Percentiles rank a stretch among this genome's conserved stretches.
Conservation (phyloP, 2,113 vertebrate species). For the Hippoglossus stenolepis region DNA sequence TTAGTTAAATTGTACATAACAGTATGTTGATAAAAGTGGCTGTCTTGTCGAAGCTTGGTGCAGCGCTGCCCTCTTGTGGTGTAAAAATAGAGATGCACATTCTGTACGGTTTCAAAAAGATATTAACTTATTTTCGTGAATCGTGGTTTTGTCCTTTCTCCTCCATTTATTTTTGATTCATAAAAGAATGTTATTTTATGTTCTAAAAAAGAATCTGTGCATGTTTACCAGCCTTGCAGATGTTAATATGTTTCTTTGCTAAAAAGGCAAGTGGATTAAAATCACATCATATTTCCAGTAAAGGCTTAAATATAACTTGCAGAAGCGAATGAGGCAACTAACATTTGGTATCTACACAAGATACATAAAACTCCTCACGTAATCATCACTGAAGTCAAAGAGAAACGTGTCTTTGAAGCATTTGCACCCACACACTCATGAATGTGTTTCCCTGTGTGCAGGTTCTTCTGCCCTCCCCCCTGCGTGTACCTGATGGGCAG, state of each 20-base stretch:
- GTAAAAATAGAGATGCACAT: background rate
- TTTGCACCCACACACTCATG: background rate
- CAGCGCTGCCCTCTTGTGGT: slow-evolving; percentile 69
- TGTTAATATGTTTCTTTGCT: background rate
- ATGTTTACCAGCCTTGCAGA: too few species aligned
- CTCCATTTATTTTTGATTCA: too few species aligned
- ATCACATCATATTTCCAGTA: background rate
- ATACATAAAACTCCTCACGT: too few species aligned
- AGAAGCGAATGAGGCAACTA: background rate
- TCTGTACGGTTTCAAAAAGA: too few species aligned
- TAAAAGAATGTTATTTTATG: too few species aligned
- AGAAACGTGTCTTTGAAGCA: too few species aligned
- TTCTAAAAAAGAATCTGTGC: too few species aligned
- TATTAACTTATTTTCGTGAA: too few species aligned
- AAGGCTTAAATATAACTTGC: background rate
- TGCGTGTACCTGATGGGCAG: slow-evolving; percentile 99
- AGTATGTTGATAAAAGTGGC: background rate
- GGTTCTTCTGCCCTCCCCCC: slow-evolving; percentile 98
- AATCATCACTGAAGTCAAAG: background rate
- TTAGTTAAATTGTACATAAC: background rate
- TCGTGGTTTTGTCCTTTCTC: too few species aligned
- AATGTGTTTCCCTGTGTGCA: slow-evolving; percentile 58
- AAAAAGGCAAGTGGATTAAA: background rate
- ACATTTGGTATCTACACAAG: too few species aligned
- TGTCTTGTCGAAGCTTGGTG: background rate